Conservation (phyloP, 2,797 vertebrate species). For the Muraenolepis orangiensis region DNA sequence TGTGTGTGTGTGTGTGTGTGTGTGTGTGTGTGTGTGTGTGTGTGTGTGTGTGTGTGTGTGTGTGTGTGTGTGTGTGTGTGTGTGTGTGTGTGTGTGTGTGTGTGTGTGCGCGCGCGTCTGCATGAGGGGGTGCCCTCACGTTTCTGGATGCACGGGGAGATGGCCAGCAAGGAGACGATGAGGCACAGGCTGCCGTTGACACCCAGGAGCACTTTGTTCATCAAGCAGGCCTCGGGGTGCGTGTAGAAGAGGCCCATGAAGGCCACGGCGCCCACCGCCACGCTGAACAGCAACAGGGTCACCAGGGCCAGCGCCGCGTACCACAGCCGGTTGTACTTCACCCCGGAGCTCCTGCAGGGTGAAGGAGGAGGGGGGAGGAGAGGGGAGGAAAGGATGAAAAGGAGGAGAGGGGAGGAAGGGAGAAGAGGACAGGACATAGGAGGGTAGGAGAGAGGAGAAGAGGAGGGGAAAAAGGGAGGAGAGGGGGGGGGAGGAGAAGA, state of each 20-base stretch:
- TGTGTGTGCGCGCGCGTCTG: neutral
- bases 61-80: neutral
- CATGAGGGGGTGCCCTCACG: constrained; percentile 69
- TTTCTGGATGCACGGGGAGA: constrained; percentile 89
- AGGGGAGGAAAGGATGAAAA: too few relatives aligned
- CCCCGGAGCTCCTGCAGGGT: constrained; percentile 83
- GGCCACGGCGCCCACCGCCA: constrained; percentile 81
- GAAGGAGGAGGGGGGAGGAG: constrained; percentile 5
- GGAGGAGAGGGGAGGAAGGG: too few relatives aligned
- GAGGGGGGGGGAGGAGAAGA: too few relatives aligned
- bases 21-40: neutral
- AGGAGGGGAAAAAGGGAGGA: neutral
- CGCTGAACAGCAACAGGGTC: constrained; percentile 84
- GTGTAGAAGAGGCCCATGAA: constrained; percentile 90
- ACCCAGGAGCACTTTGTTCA: constrained; percentile 91
- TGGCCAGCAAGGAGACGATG: constrained; percentile 85
- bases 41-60: neutral
- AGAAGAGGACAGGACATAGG: too few relatives aligned
- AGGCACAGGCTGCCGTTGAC: constrained; percentile 89
- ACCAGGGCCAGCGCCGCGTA: constrained; percentile 86
- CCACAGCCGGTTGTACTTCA: constrained; percentile 85
- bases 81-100: constrained; percentile 13
- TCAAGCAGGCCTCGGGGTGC: constrained; percentile 76
- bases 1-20: too few relatives aligned
- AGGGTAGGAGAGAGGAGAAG: too few relatives aligned